Base-by-base conservation (phyloP, 2,888 invertebrate species). In the Pristionchus japonicus region DNA sequence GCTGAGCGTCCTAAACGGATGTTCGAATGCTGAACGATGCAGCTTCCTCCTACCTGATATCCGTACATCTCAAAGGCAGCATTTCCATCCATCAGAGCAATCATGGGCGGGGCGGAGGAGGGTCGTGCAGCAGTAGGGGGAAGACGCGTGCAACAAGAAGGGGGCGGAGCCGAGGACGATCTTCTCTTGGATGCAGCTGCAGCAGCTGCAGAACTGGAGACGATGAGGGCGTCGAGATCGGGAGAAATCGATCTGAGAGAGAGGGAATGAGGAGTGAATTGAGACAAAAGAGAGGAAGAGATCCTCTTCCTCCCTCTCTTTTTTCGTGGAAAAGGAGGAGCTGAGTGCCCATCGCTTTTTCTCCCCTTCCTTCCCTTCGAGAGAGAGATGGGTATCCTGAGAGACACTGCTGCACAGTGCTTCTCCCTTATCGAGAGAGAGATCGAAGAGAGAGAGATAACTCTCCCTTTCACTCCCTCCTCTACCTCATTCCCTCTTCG, bases 31-130 rank as follows among this genome's bases (percentile, higher is more conserved):
- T 0, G 11, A 13, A 11, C 1, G 40, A 15, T n/a, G n/a, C n/a
- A n/a, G n/a, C 43, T 1, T 43, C 43, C 11, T 37, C 20, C 40
- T 43, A 64, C 61, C 61, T 61, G 85, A 37, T 85, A 85, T 85
- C 64, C 64, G 13, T 85, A 47, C 85, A 85, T 61, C 15, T 85
- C 40, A 15, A 61, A 47, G 15, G 49, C 49, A 34, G 34, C 43
- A 31, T 49, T 40, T 43, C 80, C 80, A 83, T 85, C 85, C 85
- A 64, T 85, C 4, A 85, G 27, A 15, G 85, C 64, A 61, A 85
- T 61, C 85, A 85, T 85, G 4, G 85, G 64, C 27, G 85, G 85
- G 43, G 40, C 85, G 23, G 64, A n/a, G 20, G 34, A 49, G 15
- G 82, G 34, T 57, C 82, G 52, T 31, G 80, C 80, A 34, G 43